These are phyloP conservation scores for Enoplosus armatus DNA, from an alignment of 2,797 vertebrate species.

Conservation along the genomic window DNA sequence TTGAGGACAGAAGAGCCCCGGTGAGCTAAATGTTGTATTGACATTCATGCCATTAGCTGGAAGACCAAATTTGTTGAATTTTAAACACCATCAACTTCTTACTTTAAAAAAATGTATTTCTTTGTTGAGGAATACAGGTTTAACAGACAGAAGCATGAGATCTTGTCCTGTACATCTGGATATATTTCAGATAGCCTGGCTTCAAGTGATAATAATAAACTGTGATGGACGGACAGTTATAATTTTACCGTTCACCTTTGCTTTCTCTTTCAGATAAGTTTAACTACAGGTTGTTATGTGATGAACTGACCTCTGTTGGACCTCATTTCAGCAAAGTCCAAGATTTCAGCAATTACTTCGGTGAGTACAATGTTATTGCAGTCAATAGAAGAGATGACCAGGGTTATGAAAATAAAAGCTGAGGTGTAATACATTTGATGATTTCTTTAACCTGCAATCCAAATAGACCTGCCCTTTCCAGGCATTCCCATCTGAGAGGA, in stretches of 20 bases:
- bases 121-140: not conserved
- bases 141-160: not conserved
- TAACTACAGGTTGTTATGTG: not conserved
- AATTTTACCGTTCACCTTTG: not conserved
- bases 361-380: not conserved
- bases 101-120: too few species aligned
- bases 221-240: not conserved
- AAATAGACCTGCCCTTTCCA: conserved; percentile 55
- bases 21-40: not conserved
- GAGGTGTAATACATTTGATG: not conserved
- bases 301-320: not conserved
- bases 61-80: not conserved
- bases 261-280: not conserved
- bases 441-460: conserved; percentile 46
- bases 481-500: conserved; percentile 52
- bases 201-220: too few species aligned
- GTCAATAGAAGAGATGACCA: not conserved
- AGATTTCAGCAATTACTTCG: not conserved
- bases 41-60: too few species aligned
- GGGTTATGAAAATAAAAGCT: not conserved
- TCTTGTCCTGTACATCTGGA: too few species aligned
- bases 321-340: not conserved
- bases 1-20: not conserved
- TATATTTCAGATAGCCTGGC: too few species aligned
- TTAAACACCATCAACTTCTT: too few species aligned